These are phyloP conservation scores for Allobates femoralis DNA, from an alignment of 2,797 vertebrate species.

Conservation along the genomic window DNA sequence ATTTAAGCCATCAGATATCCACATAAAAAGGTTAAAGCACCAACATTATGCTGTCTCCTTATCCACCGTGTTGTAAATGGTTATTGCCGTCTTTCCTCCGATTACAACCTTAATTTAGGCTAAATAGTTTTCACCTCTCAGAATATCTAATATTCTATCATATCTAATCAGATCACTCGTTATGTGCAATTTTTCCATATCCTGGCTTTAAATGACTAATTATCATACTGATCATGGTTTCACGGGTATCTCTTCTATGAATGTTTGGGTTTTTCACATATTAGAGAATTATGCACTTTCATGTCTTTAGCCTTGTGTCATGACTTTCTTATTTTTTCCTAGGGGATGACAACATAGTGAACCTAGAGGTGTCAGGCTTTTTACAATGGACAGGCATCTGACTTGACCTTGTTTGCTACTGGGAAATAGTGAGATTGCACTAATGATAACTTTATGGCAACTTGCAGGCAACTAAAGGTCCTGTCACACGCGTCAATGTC, in stretches of 20 bases:
- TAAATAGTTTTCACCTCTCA: constrained; percentile 61
- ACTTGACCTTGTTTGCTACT: no score
- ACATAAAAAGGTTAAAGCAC: constrained; percentile 61
- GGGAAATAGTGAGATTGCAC: no score
- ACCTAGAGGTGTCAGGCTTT: no score
- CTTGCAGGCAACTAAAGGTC: no score
- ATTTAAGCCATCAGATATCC: constrained; percentile 54
- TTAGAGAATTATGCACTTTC: background rate
- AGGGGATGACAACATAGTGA: no score
- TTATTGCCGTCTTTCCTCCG: constrained; percentile 33
- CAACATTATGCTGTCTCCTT: constrained; percentile 55
- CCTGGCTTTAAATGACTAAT: constrained; percentile 3
- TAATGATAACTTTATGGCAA: no score
- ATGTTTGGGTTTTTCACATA: background rate
- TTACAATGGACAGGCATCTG: no score
- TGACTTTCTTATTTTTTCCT: background rate
- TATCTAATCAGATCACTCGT: constrained; percentile 53
- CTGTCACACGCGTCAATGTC: no score
- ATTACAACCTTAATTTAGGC: constrained; percentile 57
- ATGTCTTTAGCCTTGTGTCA: background rate
- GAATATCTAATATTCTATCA: constrained; percentile 60
- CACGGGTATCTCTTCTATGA: background rate
- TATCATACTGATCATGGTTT: background rate
- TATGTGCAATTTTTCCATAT: background rate
- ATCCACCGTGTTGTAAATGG: constrained; percentile 53